Evolutionary conservation across 2,888 invertebrate genomes (phyloP), one percentile per base, ranked within the genome.

Genomic region (Spicauda simplicius): DNA sequence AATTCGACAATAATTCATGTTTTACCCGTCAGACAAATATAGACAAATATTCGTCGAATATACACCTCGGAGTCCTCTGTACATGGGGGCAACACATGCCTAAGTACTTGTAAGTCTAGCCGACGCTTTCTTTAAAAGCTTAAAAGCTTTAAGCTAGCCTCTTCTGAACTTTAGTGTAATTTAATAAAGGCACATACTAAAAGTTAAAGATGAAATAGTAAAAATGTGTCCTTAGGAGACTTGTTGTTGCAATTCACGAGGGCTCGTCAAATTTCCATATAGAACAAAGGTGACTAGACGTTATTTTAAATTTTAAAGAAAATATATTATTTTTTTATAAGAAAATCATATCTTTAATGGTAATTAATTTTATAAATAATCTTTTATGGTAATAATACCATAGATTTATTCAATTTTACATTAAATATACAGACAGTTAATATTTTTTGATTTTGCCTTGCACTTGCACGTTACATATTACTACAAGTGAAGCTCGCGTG

Each of bases 81-180:
- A n/a, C 25, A 33, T 8, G 18, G 41, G 53, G 61, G 37, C 11
- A 53, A 18, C 54, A 60, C 53, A 53, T 30, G 66, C 66, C 53
- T 65, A 25, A 25, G 37, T 65, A 65, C 54, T 48, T 16, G 45
- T 48, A 41, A 60, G 11, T 53, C 60, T 61, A 53, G 60, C 52
- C 50, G 62, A 65, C 76, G 82, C 80, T 80, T 83, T 70, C 69
- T 78, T 76, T 67, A 78, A 73, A 77, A 72, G 84, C 84, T 84
- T 84, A 59, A n/a, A 62, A 74, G 78, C 80, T 80, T 80, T 68
- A 54, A 69, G 76, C 77, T 72, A 71, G 57, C 63, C 66, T 59
- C n/a, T n/a, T 45, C 37, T 54, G 41, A 53, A 41, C 58, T 65
- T 25, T 64, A 57, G 50, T 37, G 64, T 57, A 54, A 50, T 57